Base-by-base conservation (phyloP, 2,888 invertebrate genomes). In the Tipula helvola region DNA sequence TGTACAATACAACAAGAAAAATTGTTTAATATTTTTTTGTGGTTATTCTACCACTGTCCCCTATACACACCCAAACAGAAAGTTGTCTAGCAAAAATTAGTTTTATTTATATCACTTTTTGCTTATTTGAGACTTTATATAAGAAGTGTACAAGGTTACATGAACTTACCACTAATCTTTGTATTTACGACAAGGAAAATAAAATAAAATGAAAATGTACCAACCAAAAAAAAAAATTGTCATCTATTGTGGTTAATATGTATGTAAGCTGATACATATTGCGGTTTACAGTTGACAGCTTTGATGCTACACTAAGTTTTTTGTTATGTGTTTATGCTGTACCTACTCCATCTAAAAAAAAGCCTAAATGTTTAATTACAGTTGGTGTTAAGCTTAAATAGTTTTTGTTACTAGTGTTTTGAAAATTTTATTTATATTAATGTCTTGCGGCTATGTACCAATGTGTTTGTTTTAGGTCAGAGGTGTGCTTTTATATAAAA, bases 141-240 rank as follows among this genome's bases (percentile, higher is more conserved):
- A 71, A 28, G 71, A 71, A 71, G 71, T 71, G 71, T 71, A 18
- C 71, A 71, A 71, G 71, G 71, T 71, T 71, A 71, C 28, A 71
- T 71, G 71, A 71, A 71, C 71, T 71, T 71, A 71, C 71, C 71
- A 71, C 71, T 71, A 71, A 71, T 71, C 71, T 71, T 71, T 71
- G 71, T 71, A 71, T 71, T 71, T 71, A 71, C 28, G 71, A 71
- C 28, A 71, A 28, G 71, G 28, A 52, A 71, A 28, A 71, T 71
- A 28, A 71, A 71, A 52, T n/a, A n/a, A 52, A 52, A 52, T 13
- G n/a, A 52, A 52, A 52, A 71, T 28, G 52, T 5, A 52, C 71
- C 71, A 28, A 71, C 10, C 44, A 7, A n/a, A 52, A 10, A 28
- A 28, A 28, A 71, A 71, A 71, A 10, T 18, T 71, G 71, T 71